phyloP scores from a whole-genome alignment of 2,113 vertebrate species.

The Tychaedon coryphoeus region DNA sequence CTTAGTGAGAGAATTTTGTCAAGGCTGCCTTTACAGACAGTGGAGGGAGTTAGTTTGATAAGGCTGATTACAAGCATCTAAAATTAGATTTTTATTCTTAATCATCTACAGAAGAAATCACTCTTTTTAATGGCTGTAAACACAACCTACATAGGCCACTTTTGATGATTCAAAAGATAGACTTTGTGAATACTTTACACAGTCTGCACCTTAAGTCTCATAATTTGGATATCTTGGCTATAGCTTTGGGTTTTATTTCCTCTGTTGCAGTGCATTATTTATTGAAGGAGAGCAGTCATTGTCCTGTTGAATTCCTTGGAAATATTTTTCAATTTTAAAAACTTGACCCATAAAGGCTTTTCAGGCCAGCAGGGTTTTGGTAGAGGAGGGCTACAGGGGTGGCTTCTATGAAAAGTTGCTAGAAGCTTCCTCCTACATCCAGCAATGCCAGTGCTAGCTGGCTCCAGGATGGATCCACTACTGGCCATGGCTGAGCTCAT shows the following conservation, averaged over 20 bases:
- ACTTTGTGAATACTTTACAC: neutral
- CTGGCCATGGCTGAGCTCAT: rapidly evolving
- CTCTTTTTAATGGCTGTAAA: neutral
- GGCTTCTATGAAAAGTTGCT: neutral
- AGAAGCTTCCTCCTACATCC: neutral
- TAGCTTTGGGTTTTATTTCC: neutral
- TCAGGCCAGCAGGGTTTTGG: neutral
- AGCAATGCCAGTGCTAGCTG: neutral
- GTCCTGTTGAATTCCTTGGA: neutral
- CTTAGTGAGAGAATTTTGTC: neutral
- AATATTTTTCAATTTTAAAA: neutral
- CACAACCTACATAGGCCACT: neutral
- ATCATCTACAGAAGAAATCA: neutral
- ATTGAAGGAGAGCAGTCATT: neutral
- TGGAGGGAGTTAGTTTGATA: neutral
- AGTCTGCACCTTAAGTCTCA: neutral
- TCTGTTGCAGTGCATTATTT: neutral
- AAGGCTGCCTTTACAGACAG: neutral
- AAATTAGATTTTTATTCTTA: neutral
- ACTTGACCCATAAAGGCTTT: neutral
- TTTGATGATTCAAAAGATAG: neutral
- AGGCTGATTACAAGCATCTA: neutral
- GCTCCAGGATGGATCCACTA: rapidly evolving
- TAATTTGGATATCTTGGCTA: neutral
- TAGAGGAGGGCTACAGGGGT: neutral